Evolutionary conservation across 2,797 vertebrate genomes (phyloP).

Genomic region (Gymnopithys bicolor): DNA sequence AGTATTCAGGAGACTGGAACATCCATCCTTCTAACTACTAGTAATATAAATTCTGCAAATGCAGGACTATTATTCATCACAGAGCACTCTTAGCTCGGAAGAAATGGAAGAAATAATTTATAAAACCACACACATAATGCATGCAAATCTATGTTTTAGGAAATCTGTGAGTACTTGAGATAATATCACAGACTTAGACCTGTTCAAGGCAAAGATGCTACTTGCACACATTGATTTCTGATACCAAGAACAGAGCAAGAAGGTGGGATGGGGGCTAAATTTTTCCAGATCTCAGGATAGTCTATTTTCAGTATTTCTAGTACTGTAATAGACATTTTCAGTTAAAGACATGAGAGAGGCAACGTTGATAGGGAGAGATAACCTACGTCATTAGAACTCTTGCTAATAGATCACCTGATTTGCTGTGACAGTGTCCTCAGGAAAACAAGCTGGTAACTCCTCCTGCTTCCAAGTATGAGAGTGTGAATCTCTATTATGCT

Average conservation of each 20-base stretch:
- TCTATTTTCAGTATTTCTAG: not conserved
- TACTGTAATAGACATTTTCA: not conserved
- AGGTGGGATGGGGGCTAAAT: not conserved
- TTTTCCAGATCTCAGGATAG: not conserved
- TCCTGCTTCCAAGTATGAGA: not conserved
- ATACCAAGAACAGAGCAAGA: not conserved
- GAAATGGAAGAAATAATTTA: conserved; percentile 34
- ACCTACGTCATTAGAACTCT: not conserved
- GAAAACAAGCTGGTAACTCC: not conserved
- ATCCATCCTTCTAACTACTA: conserved; percentile 8
- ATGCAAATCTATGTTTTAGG: not conserved
- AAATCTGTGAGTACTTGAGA: not conserved
- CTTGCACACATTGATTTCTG: not conserved
- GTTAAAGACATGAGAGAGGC: not conserved
- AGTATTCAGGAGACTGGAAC: conserved; percentile 9
- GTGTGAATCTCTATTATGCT: not conserved
- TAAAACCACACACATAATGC: not conserved
- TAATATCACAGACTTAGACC: not conserved
- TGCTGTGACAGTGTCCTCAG: not conserved
- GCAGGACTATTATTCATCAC: not conserved
- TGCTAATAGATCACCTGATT: not conserved
- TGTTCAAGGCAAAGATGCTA: not conserved
- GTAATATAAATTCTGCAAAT: conserved; percentile 26
- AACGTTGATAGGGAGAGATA: not conserved
- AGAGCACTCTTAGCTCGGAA: not conserved